Evolutionary conservation across 2,888 invertebrate species (phyloP), one percentile per base, ranked within the genome.

Genomic region (Papilio elwesi): DNA sequence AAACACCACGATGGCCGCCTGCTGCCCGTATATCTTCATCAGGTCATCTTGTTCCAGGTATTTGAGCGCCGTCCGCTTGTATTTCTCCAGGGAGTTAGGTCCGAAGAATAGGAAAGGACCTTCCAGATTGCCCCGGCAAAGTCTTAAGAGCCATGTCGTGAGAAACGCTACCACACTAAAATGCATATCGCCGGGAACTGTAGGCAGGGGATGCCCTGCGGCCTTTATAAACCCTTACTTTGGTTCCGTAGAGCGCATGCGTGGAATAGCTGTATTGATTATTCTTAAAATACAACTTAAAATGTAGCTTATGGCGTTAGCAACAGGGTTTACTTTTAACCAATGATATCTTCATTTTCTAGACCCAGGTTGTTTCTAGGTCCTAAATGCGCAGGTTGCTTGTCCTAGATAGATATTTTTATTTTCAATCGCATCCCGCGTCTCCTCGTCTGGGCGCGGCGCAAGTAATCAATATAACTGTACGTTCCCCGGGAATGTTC

Each of bases 81-180:
- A 91, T 55, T 87, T 87, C 49, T 87, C 87, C 0, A 95, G 82
- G 9, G 92, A 89, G 64, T 93, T 90, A 6, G 94, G 94, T 0
- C 95, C 95, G 86, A 95, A 95, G 78, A 95, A 94, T 7, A 95
- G 78, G 80, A 95, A 95, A 0, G 95, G 95, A 0, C 95, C 95
- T 83, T 94, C 95, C 52, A 95, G 83, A 77, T 94, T 94, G 8
- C 90, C 94, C 59, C 84, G 63, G 66, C 75, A 74, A 16, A 67
- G 13, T 62, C 69, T 52, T 13, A 67, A 9, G 13, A 63, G 70
- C 68, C 73, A 74, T 57, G 75, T 26, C 6, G 78, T 71, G 8
- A 79, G 51, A 8, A 78, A 53, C 9, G 75, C 12, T 8, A 77
- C 48, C 13, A 71, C 74, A 57, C 63, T 57, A 26, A 67, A 47